These are phyloP conservation scores for Drosophila percnosoma DNA, from an alignment of 2,888 invertebrate species.

Conservation along the genomic window DNA sequence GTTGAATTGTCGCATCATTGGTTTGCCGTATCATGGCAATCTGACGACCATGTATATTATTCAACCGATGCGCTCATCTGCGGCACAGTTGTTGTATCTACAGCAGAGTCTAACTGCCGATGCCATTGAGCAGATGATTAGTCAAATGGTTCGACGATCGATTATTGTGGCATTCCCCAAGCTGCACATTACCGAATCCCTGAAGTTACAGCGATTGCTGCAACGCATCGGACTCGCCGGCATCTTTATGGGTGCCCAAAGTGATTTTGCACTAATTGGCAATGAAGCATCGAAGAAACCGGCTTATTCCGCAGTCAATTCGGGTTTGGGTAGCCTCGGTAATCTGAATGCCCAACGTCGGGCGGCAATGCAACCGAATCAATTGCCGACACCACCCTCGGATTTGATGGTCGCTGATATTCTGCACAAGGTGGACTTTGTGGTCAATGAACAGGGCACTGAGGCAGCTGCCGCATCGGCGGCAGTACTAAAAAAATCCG, in stretches of 20 bases:
- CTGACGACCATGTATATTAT: constrained; percentile 88
- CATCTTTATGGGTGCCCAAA: constrained; percentile 87
- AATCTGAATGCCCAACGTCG: constrained; percentile 88
- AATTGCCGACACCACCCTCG: constrained; percentile 61
- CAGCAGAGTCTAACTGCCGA: constrained; percentile 85
- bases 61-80: constrained; percentile 86
- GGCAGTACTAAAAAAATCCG: constrained; percentile 86
- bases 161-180: constrained; percentile 88
- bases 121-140: constrained; percentile 83
- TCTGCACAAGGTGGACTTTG: constrained; percentile 88
- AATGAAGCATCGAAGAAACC: not conserved
- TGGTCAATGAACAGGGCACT: constrained; percentile 88
- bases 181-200: constrained; percentile 87
- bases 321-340: constrained; percentile 62
- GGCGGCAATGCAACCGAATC: constrained; percentile 84
- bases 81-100: constrained; percentile 84
- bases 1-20: constrained; percentile 87
- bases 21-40: constrained; percentile 88
- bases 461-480: constrained; percentile 88
- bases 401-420: constrained; percentile 87
- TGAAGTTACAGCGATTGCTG: constrained; percentile 82
- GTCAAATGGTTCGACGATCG: constrained; percentile 82
- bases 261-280: constrained; percentile 89
- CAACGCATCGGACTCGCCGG: constrained; percentile 87
- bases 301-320: not conserved